These are phyloP conservation scores for Anguilla obscura DNA, from an alignment of 2,797 vertebrate genomes.

Conservation along the genomic window DNA sequence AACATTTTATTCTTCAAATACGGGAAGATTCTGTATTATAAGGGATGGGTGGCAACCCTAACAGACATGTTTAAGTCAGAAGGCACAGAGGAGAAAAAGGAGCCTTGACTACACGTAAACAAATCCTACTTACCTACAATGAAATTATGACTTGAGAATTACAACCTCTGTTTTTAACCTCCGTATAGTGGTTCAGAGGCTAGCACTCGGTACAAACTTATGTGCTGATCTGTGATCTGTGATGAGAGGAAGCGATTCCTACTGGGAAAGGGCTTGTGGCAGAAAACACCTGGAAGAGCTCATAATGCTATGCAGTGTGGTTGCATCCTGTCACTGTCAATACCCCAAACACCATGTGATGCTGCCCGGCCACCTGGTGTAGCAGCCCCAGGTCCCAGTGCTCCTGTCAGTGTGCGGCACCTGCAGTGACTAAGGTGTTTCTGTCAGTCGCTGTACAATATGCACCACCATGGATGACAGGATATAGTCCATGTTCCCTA, in stretches of 20 bases:
- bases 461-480: neutral
- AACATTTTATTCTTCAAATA: too few species aligned
- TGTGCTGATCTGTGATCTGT: neutral
- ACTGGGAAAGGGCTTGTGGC: neutral
- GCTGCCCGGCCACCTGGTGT: neutral
- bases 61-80: too few species aligned
- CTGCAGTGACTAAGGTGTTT: neutral
- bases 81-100: neutral
- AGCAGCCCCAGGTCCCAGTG: neutral
- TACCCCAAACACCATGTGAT: neutral
- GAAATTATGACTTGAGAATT: neutral
- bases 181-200: neutral
- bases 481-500: neutral
- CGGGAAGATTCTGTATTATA: too few species aligned
- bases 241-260: neutral
- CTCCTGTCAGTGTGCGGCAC: neutral
- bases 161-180: neutral
- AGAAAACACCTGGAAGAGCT: slow-evolving; percentile 14
- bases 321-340: neutral
- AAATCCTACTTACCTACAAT: neutral
- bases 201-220: neutral
- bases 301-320: neutral
- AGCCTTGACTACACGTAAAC: neutral
- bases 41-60: too few species aligned
- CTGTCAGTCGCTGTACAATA: neutral